Evolutionary conservation across 2,888 invertebrate species (phyloP), one percentile per base, ranked within the genome.

Genomic region (Aquatica leii): DNA sequence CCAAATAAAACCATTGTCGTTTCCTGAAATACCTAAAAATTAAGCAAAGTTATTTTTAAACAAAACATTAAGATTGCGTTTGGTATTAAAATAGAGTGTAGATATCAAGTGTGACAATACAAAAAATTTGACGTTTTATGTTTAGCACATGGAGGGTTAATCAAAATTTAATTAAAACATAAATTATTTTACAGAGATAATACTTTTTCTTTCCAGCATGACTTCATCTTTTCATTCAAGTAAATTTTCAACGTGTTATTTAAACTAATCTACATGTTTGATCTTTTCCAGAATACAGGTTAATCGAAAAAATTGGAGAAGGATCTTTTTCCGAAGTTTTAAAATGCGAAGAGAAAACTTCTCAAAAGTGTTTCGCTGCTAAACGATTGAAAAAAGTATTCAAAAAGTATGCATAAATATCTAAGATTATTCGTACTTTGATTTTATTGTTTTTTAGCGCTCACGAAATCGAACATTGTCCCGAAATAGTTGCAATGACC

Each of bases 301-400:
- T 88, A 67, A 75, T 89, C 62, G 82, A 85, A 62, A 87, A 88
- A 83, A 87, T 89, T 74, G 89, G 90, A 17, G 89, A 89, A 79
- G 90, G 89, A 11, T 87, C 89, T 20, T 90, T 89, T 81, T 88
- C 89, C 0, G 88, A 88, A 74, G 90, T 90, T 21, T 77, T 88
- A 65, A 88, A 88, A 84, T 88, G 88, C 76, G 85, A 87, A 76
- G 83, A 87, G 69, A 81, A 84, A 64, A 77, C 79, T 69, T 85
- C 84, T 63, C 86, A 86, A 55, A 74, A 78, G 24, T 79, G 81
- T 52, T 86, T 84, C 76, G 90, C 90, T 5, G 88, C 87, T 49
- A 90, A 90, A 79, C 81, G 85, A 69, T 81, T 89, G 69, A 89
- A 88, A 74, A 86, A 86, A 74, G 78, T 79, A 62, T 89, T 86